Percentiles rank a stretch among this genome's conserved stretches.
These are phyloP conservation scores for Edolisoma coerulescens DNA, from an alignment of 2,113 vertebrate species.

Conservation along the genomic window DNA sequence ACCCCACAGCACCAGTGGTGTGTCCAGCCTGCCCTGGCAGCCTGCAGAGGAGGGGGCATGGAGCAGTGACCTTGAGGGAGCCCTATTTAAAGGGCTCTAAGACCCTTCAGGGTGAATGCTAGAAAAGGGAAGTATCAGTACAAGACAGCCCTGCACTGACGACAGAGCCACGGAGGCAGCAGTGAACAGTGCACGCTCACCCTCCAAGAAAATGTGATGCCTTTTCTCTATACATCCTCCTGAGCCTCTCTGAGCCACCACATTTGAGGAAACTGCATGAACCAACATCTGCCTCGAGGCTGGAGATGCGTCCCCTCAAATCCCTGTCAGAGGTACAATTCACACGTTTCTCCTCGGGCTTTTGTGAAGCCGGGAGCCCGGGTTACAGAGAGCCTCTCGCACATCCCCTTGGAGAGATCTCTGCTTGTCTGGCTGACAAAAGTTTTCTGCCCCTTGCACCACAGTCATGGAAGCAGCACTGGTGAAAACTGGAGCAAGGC, in stretches of 20 bases:
- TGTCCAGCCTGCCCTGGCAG: neutral
- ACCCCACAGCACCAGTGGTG: neutral
- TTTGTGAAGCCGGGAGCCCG: neutral
- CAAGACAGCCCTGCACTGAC: neutral
- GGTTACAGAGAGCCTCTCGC: neutral
- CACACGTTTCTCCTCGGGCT: neutral
- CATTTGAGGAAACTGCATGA: neutral
- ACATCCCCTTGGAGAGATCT: neutral
- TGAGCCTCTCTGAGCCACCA: neutral
- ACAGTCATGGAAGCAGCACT: neutral
- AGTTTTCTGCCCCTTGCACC: neutral
- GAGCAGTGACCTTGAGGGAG: neutral
- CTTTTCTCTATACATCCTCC: neutral
- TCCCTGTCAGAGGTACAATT: neutral
- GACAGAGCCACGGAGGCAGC: neutral
- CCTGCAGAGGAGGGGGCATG: accelerated
- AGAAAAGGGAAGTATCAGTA: neutral
- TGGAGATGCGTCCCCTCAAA: neutral
- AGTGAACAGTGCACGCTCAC: neutral
- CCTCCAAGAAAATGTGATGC: neutral
- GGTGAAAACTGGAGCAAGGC: neutral
- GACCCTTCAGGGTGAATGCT: neutral
- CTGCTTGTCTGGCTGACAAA: neutral
- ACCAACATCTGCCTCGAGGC: neutral
- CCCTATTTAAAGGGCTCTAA: neutral